Evolutionary conservation across 2,888 invertebrate genomes (phyloP).

Genomic region (Aleiodes alternator): DNA sequence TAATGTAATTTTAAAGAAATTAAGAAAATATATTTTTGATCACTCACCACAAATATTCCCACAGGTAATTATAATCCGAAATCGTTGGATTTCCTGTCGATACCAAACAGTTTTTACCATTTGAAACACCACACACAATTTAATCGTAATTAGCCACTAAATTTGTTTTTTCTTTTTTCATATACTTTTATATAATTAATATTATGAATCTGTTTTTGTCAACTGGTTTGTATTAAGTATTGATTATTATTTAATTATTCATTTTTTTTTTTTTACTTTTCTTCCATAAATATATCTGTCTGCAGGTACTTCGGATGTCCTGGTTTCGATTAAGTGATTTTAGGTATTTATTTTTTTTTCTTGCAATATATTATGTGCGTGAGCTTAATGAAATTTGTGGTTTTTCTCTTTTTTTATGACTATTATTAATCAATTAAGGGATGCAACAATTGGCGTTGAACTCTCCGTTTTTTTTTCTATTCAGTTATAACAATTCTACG

Average conservation of each 20-base stretch:
- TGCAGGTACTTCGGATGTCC: constrained; percentile 71
- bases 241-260: constrained; percentile 55
- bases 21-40: too few relatives aligned
- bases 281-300: constrained; percentile 69
- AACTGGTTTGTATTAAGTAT: constrained; percentile 42
- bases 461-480: constrained; percentile 10
- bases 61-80: too few relatives aligned
- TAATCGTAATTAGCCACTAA: constrained; percentile 42
- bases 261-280: too few relatives aligned
- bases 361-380: constrained; percentile 28
- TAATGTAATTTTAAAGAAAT: too few relatives aligned
- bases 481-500: constrained; percentile 32
- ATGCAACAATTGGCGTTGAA: constrained; percentile 28
- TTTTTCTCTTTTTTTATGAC: constrained; percentile 42
- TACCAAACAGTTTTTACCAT: too few relatives aligned
- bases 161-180: constrained; percentile 17
- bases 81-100: too few relatives aligned
- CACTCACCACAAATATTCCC: too few relatives aligned
- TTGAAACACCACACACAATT: not conserved
- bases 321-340: constrained; percentile 63
- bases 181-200: constrained; percentile 11
- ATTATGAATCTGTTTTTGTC: constrained; percentile 25
- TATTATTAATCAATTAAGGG: constrained; percentile 14
- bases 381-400: constrained; percentile 29
- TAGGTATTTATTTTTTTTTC: constrained; percentile 38